Conservation (phyloP, 2,797 vertebrate genomes). For the Gephyroberyx darwinii region DNA sequence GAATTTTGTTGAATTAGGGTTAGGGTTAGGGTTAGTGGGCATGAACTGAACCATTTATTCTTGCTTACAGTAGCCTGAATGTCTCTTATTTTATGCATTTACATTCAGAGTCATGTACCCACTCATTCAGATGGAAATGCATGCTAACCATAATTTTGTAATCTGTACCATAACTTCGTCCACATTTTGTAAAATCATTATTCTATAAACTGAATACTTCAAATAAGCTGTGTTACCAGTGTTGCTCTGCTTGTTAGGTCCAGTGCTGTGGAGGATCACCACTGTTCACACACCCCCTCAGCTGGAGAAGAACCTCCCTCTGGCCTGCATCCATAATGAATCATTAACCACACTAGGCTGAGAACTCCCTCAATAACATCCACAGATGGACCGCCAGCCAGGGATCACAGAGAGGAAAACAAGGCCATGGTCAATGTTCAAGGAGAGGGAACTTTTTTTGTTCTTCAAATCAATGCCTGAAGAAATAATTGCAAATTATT, state of each 20-base stretch:
- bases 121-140: too few species aligned
- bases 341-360: constrained; percentile 71
- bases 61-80: too few species aligned
- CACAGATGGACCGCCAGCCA: constrained; percentile 27
- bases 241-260: not conserved
- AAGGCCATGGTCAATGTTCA: not conserved
- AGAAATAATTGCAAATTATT: not conserved
- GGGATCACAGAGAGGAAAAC: constrained; percentile 1
- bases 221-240: not conserved
- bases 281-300: constrained; percentile 5
- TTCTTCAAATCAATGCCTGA: not conserved
- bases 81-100: too few species aligned
- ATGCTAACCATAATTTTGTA: too few species aligned
- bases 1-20: too few species aligned
- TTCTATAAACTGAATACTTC: too few species aligned
- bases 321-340: constrained; percentile 63
- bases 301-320: constrained; percentile 42
- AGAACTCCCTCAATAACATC: constrained; percentile 32
- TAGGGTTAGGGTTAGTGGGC: too few species aligned
- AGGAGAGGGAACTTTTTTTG: not conserved
- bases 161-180: too few species aligned
- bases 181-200: too few species aligned
- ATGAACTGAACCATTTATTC: too few species aligned
- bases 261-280: too few species aligned
- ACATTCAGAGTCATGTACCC: too few species aligned